Conservation (phyloP, 2,113 vertebrate genomes). For the Phyllostomus hastatus region DNA sequence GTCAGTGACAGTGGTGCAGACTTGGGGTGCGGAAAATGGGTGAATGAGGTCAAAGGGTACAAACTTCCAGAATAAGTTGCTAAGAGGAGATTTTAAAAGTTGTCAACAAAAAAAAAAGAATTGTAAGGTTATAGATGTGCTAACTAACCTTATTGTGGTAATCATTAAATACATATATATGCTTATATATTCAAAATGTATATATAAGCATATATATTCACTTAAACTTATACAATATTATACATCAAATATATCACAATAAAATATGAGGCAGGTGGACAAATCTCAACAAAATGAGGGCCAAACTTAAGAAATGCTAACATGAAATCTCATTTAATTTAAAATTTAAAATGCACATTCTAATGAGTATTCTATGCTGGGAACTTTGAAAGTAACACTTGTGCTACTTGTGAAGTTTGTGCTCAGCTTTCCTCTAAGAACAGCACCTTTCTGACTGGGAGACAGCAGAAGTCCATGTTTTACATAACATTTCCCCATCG, state of each 20-base stretch:
- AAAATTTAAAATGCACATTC: not conserved
- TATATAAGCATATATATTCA: not conserved
- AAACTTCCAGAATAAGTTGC: not conserved
- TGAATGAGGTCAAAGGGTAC: not conserved
- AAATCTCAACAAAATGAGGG: not conserved
- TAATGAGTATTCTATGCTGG: not conserved
- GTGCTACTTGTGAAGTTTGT: not conserved
- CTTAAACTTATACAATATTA: not conserved
- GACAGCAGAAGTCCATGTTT: not conserved
- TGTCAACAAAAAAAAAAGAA: not conserved
- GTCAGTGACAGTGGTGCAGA: rapidly evolving
- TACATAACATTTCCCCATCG: not conserved
- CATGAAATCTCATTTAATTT: not conserved
- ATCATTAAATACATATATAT: not conserved
- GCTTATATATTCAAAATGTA: too few relatives aligned
- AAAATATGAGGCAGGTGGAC: not conserved
- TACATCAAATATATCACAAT: not conserved
- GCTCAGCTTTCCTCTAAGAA: not conserved
- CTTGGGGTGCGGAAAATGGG: not conserved
- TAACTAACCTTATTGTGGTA: not conserved
- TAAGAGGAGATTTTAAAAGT: not conserved
- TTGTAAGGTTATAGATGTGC: not conserved
- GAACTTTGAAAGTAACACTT: slow-evolving; percentile 16
- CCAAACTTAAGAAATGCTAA: not conserved
- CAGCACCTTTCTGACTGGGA: not conserved